Evolutionary conservation across 2,888 invertebrate species (phyloP).

Genomic region (Silvanus unidentatus): DNA sequence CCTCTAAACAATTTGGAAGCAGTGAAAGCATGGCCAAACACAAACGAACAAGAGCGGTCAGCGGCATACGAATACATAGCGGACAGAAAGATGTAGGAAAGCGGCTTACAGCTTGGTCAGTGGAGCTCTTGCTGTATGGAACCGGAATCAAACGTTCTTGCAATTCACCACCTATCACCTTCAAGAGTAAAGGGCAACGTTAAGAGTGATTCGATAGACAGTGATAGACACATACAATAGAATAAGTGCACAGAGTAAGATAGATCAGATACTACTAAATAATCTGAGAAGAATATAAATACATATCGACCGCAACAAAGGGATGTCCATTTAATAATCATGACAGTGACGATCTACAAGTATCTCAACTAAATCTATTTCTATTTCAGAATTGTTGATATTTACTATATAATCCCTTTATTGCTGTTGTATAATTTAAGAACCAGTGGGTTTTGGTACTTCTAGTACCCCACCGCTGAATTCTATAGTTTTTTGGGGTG

Average conservation of each 20-base stretch:
- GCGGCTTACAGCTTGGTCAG: conserved; percentile 99
- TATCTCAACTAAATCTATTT: too few species aligned
- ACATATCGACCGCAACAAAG: background rate
- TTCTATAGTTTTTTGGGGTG: too few species aligned
- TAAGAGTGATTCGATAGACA: conserved; percentile 62
- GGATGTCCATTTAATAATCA: background rate
- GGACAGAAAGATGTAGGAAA: conserved; percentile 54
- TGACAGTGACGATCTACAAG: too few species aligned
- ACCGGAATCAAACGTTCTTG: conserved; percentile 99
- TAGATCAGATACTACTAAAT: conserved; percentile 52
- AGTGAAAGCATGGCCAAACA: conserved; percentile 40
- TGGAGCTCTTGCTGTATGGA: conserved; percentile 99
- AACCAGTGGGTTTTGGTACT: too few species aligned
- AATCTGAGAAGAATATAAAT: conserved; percentile 34
- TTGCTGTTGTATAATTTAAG: too few species aligned
- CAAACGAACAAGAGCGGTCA: conserved; percentile 46
- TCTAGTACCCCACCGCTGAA: too few species aligned
- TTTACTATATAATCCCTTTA: too few species aligned
- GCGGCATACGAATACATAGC: conserved; percentile 47
- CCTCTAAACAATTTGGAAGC: conserved; percentile 35
- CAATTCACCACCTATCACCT: conserved; percentile 99
- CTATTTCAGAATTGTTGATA: too few species aligned
- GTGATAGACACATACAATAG: conserved; percentile 49
- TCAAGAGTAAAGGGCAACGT: conserved; percentile 86
- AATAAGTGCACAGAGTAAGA: conserved; percentile 47